Base-by-base conservation (phyloP, 2,113 vertebrate genomes). In the Tragelaphus buxtoni region DNA sequence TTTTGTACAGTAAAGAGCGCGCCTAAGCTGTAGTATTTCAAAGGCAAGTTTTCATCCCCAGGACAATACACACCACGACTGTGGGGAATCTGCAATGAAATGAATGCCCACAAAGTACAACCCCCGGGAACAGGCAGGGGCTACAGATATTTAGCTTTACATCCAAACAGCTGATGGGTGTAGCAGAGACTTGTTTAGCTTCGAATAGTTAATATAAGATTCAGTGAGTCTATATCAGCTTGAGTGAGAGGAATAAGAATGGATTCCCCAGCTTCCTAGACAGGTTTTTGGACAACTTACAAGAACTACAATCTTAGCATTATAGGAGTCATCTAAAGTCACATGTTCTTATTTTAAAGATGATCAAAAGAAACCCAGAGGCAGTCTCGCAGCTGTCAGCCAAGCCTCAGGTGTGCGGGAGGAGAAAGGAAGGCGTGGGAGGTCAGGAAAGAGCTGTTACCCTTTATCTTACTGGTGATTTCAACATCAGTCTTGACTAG, bases 1-100 rank as follows among this genome's bases (percentile, higher is more conserved):
- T 97, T 85, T 53, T 87, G 77, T 93, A 63, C 47, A 79, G 5
- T 42, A 51, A 63, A 45, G 35, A 81, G 92, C 22, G 5, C 24
- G 51, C 81, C 80, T n/a, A 9, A 69, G 87, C 30, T 30, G 76
- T 0, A 82, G 56, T 35, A 51, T 45, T 92, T 74, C 91, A 94
- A 93, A 96, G 94, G 90, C n/a, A 97, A 81, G 69, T 94, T 97
- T 97, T 83, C 45, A 81, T 51, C 39, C 79, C 84, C 85, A n/a
- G n/a, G 24, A 79, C 18, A 26, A 12, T 18, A 35, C 5, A 63
- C 1, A 49, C 6, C 60, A 58, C 0, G 10, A 65, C 16, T 56
- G 65, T 5, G 24, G 24, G n/a, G 45, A 63, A 63, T 39, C 20
- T 24, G 53, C 13, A 6, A 58, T 5, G 42, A 56, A 56, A 47